These are phyloP conservation scores for Syrista parreyssii DNA, from an alignment of 2,888 invertebrate genomes.

Conservation along the genomic window DNA sequence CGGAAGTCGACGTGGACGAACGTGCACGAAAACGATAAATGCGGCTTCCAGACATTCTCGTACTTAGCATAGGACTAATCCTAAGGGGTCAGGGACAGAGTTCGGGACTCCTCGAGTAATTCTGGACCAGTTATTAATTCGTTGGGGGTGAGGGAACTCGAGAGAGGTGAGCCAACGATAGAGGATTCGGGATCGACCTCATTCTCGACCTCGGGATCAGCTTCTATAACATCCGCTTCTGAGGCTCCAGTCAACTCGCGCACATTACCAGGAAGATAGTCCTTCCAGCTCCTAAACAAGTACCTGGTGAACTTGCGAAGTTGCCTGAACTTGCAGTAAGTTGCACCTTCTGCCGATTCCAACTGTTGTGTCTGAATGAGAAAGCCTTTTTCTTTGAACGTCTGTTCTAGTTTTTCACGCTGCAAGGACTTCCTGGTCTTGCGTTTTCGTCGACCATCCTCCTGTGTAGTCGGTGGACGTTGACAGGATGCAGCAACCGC, in stretches of 20 bases:
- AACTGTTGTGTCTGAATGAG: conserved; percentile 93
- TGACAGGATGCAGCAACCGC: conserved; percentile 38
- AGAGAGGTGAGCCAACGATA: conserved; percentile 32
- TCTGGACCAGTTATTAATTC: conserved; percentile 10
- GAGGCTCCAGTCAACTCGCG: conserved; percentile 52
- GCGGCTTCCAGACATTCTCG: background rate
- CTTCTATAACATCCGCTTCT: conserved; percentile 44
- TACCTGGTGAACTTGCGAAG: conserved; percentile 91
- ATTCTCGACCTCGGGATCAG: conserved; percentile 43
- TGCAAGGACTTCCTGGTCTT: conserved; percentile 86
- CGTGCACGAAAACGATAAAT: conserved; percentile 3
- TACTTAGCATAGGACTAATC: background rate
- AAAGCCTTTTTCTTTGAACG: conserved; percentile 93
- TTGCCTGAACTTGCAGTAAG: conserved; percentile 93
- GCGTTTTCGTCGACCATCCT: conserved; percentile 71
- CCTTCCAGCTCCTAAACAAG: conserved; percentile 92
- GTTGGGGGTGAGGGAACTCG: conserved; percentile 31
- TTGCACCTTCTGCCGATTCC: conserved; percentile 92
- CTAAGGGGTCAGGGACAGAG: conserved; percentile 45
- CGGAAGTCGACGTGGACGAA: conserved; percentile 3
- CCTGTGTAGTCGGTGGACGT: conserved; percentile 37
- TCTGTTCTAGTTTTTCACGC: conserved; percentile 89
- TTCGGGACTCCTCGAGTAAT: conserved; percentile 51
- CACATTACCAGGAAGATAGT: conserved; percentile 85
- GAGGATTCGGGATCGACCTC: conserved; percentile 30